A percentile compares a stretch with the other conserved stretches of the same genome.
Conservation (phyloP, 2,113 vertebrate genomes). For the Progne subis region DNA sequence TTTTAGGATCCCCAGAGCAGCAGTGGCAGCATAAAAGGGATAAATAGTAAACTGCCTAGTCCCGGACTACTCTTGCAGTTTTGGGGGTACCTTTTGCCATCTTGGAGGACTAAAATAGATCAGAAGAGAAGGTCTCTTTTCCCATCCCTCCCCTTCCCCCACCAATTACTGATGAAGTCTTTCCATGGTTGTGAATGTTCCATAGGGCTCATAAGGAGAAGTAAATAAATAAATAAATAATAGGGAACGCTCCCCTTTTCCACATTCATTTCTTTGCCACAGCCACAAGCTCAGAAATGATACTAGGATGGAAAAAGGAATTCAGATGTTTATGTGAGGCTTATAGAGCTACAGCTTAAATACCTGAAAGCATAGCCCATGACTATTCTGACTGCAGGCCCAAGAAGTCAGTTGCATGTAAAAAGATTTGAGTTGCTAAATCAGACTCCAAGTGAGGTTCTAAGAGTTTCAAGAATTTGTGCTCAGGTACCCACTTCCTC, state of each 20-base stretch:
- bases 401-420: neutral
- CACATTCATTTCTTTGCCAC: neutral
- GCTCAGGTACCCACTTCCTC: neutral
- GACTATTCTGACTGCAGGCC: neutral
- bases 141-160: neutral
- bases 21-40: neutral
- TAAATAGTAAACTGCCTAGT: neutral
- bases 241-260: neutral
- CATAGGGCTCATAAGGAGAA: neutral
- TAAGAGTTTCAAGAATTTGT: neutral
- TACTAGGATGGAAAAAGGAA: neutral
- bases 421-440: neutral
- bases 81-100: neutral
- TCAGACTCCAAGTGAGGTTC: neutral
- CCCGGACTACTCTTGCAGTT: neutral
- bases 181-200: neutral
- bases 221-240: neutral
- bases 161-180: neutral
- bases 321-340: neutral
- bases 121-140: neutral
- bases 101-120: neutral
- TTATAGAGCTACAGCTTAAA: neutral
- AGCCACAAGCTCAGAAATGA: neutral
- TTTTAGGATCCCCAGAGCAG: neutral
- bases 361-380: neutral